Conservation (phyloP, 2,113 vertebrate genomes). For the Diadophis punctatus region DNA sequence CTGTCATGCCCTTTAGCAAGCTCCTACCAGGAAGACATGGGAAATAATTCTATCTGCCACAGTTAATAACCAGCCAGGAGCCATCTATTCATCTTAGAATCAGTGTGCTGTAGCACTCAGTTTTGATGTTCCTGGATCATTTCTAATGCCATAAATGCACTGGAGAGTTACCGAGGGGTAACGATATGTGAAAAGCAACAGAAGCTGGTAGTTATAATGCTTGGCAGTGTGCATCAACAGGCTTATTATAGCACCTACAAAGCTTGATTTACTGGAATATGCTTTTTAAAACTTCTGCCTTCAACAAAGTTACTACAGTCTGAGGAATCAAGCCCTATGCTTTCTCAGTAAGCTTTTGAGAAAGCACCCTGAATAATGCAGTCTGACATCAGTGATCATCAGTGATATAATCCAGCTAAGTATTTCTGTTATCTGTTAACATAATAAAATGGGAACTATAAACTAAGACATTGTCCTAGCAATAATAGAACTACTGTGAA, state of each 20-base stretch:
- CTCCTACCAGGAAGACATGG: slow-evolving; percentile 1
- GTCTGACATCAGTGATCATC: not conserved
- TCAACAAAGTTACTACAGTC: not conserved
- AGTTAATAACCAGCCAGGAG: slow-evolving; percentile 31
- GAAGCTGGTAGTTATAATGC: not conserved
- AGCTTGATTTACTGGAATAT: accelerated
- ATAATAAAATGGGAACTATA: not conserved
- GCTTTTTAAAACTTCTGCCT: not conserved
- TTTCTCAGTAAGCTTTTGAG: not conserved
- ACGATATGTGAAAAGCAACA: not conserved
- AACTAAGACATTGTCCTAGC: not conserved
- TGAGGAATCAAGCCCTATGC: not conserved
- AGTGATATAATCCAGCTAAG: not conserved
- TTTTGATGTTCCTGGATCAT: accelerated
- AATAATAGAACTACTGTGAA: not conserved
- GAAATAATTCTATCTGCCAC: slow-evolving; percentile 35
- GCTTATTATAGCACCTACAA: not conserved
- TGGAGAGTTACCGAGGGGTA: not conserved
- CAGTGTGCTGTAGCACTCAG: not conserved
- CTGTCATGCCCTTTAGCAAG: slow-evolving; percentile 9
- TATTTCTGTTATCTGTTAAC: not conserved
- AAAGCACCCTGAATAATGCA: not conserved
- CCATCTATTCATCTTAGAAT: slow-evolving; percentile 32
- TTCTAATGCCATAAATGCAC: not conserved
- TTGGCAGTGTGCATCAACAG: not conserved